phyloP scores from a whole-genome alignment of 2,113 vertebrate genomes.

The Chloroceryle aenea region DNA sequence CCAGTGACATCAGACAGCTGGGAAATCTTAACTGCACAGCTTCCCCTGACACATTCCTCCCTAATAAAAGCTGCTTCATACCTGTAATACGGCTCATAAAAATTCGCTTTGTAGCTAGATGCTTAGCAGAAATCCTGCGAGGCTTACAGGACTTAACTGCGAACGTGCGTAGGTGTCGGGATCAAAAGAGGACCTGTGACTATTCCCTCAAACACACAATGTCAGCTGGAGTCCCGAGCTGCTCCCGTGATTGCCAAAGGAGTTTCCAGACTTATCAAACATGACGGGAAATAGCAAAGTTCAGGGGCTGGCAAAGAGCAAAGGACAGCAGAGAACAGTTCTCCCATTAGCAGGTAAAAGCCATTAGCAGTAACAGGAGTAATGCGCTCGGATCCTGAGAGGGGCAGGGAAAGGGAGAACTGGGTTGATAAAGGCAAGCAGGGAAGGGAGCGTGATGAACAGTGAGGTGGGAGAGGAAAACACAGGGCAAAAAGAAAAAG shows the following conservation, averaged over 20 bases:
- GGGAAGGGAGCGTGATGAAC: neutral
- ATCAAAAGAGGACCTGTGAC: neutral
- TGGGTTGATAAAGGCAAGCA: neutral
- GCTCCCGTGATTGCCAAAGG: neutral
- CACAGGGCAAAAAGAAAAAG: too few relatives aligned
- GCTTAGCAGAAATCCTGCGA: neutral
- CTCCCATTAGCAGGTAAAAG: slow-evolving; percentile 57
- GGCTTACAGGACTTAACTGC: neutral
- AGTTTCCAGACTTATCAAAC: slow-evolving; percentile 30
- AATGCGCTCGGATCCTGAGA: neutral
- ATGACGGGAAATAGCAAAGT: slow-evolving; percentile 39
- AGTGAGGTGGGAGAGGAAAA: neutral
- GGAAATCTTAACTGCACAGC: neutral
- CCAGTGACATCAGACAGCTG: neutral
- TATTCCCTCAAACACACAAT: neutral
- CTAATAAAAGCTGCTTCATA: neutral
- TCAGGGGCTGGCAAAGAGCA: slow-evolving; percentile 19
- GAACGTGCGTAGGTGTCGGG: neutral
- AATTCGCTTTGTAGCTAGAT: neutral
- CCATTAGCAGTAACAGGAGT: neutral
- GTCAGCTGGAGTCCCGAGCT: neutral
- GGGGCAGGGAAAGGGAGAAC: neutral
- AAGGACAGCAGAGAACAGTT: slow-evolving; percentile 13
- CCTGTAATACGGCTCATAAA: neutral
- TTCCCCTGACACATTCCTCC: neutral